These are phyloP conservation scores for Myrmophylax atrothorax DNA, from an alignment of 2,113 vertebrate species.

Conservation along the genomic window DNA sequence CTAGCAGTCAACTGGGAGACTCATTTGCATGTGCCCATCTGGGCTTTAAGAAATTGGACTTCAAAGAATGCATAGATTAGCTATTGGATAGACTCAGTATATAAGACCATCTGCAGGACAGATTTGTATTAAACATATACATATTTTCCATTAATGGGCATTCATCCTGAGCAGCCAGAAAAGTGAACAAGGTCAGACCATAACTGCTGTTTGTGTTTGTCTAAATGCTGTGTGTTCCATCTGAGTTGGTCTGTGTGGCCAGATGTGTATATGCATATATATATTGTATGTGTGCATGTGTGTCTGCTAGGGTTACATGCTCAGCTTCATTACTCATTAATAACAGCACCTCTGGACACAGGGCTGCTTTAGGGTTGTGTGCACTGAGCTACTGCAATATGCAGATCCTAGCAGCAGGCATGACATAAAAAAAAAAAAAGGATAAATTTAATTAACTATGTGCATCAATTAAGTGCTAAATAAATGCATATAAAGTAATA, in stretches of 20 bases:
- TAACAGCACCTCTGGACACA: not conserved
- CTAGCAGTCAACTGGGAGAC: not conserved
- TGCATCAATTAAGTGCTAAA: not conserved
- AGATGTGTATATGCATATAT: not conserved
- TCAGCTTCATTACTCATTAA: not conserved
- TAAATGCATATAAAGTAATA: not conserved
- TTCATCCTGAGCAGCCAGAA: not conserved
- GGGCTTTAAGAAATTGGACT: not conserved
- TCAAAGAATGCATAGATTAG: not conserved
- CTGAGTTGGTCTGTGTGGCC: not conserved
- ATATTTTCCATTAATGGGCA: not conserved
- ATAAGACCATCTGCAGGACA: not conserved
- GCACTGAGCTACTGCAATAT: not conserved
- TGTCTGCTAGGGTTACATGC: not conserved
- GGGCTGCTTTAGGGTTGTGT: not conserved
- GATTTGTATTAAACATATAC: not conserved
- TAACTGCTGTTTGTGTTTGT: not conserved
- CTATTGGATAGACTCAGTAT: not conserved
- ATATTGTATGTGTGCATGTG: not conserved
- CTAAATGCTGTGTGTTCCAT: not conserved
- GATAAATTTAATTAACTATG: not conserved
- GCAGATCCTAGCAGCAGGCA: not conserved
- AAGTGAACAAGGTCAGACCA: not conserved
- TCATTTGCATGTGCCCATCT: not conserved
- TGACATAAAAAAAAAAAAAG: not conserved